phyloP scores from a whole-genome alignment of 2,797 vertebrate genomes.

The Tapera naevia region DNA sequence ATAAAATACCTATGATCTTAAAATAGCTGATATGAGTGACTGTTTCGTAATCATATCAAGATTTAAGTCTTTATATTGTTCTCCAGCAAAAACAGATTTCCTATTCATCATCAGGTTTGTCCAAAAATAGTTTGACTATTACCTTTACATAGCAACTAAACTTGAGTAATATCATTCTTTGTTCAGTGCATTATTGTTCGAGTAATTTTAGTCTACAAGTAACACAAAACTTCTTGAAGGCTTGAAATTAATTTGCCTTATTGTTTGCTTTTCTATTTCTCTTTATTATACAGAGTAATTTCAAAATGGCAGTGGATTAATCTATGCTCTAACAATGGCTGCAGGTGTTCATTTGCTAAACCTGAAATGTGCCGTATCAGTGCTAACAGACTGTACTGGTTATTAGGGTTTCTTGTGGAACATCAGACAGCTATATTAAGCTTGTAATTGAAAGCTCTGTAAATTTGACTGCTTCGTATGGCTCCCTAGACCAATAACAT shows the following conservation, averaged over 20 bases:
- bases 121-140: background rate
- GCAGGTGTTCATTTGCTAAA: background rate
- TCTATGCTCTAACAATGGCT: background rate
- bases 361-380: background rate
- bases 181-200: background rate
- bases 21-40: constrained; percentile 12
- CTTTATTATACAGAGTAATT: background rate
- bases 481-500: constrained; percentile 4
- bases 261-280: constrained; percentile 38
- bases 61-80: background rate
- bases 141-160: background rate
- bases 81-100: background rate
- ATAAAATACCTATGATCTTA: constrained; percentile 42
- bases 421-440: background rate
- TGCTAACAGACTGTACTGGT: background rate
- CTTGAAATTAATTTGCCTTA: constrained; percentile 4
- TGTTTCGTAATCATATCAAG: background rate
- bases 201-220: background rate
- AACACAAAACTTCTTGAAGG: background rate
- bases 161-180: background rate
- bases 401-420: constrained; percentile 36
- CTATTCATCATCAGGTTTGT: background rate
- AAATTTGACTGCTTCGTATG: background rate
- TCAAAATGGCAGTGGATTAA: background rate
- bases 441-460: constrained; percentile 35